Conservation (phyloP, 1,140 invertebrate genomes). For the Coboldia fuscipes region DNA sequence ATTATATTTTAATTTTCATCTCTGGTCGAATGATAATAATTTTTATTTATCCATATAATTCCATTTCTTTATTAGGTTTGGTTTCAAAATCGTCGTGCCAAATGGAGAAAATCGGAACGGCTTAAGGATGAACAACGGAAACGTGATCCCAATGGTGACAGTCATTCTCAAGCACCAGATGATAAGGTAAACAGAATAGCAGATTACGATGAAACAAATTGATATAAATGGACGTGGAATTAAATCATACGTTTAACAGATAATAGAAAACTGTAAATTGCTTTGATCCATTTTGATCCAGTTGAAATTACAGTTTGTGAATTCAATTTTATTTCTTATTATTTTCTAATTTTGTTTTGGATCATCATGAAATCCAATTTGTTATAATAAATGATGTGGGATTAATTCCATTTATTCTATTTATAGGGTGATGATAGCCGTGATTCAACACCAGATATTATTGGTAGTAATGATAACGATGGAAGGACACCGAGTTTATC, state of each 20-base stretch:
- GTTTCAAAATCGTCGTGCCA: slow-evolving; percentile 86
- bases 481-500: slow-evolving; percentile 5
- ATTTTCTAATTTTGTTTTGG: slow-evolving; percentile 7
- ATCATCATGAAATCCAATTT: not conserved
- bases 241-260: too few relatives aligned
- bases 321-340: too few relatives aligned
- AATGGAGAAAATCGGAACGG: slow-evolving; percentile 81
- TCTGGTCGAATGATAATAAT: too few relatives aligned
- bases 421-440: slow-evolving; percentile 15
- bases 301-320: too few relatives aligned
- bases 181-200: slow-evolving; percentile 15
- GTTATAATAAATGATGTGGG: not conserved
- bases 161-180: too few relatives aligned
- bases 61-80: slow-evolving; percentile 45
- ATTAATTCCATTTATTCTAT: slow-evolving; percentile 10
- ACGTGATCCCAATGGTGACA: slow-evolving; percentile 46
- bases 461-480: slow-evolving; percentile 20
- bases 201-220: not conserved
- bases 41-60: not conserved
- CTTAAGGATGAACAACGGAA: slow-evolving; percentile 77
- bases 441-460: slow-evolving; percentile 20
- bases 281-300: too few relatives aligned
- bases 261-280: too few relatives aligned
- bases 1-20: not conserved
- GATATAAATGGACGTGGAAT: too few relatives aligned